phyloP scores from a whole-genome alignment of 2,888 invertebrate species.

The Cheilosia variabilis region DNA sequence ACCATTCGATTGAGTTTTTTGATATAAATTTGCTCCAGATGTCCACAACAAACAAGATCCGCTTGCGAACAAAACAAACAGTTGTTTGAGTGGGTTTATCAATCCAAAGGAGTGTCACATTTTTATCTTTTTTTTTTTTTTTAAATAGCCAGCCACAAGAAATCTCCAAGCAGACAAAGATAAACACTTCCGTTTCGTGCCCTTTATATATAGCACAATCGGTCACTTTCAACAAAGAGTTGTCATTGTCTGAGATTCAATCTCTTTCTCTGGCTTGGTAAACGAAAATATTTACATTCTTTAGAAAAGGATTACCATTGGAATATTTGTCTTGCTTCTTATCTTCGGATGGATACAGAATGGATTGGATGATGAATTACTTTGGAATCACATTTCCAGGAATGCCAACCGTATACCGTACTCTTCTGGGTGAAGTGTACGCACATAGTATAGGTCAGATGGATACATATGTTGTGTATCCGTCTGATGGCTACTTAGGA shows the following conservation, averaged over 20 bases:
- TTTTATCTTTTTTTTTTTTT: not conserved
- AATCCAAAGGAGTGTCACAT: not conserved
- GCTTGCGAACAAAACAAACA: not conserved
- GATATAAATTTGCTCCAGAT: no score
- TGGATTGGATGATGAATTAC: constrained; percentile 14
- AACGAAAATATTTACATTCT: constrained; percentile 61
- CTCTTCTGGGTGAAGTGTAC: constrained; percentile 14
- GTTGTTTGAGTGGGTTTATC: not conserved
- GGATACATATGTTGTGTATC: not conserved
- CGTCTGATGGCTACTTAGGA: not conserved
- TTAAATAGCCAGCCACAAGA: constrained; percentile 1
- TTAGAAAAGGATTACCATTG: constrained; percentile 43
- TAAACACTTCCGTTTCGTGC: constrained; percentile 36
- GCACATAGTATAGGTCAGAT: no score
- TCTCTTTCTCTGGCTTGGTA: not conserved
- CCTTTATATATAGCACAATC: constrained; percentile 3
- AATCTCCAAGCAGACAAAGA: not conserved
- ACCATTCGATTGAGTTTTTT: no score
- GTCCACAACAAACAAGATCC: no score
- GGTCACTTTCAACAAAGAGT: constrained; percentile 46
- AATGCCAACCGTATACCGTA: not conserved
- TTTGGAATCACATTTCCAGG: constrained; percentile 15
- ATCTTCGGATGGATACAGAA: not conserved
- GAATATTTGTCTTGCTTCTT: constrained; percentile 32
- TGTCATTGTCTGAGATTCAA: constrained; percentile 13